Evolutionary conservation across 2,113 vertebrate genomes (phyloP).

Genomic region (Tragelaphus scriptus): DNA sequence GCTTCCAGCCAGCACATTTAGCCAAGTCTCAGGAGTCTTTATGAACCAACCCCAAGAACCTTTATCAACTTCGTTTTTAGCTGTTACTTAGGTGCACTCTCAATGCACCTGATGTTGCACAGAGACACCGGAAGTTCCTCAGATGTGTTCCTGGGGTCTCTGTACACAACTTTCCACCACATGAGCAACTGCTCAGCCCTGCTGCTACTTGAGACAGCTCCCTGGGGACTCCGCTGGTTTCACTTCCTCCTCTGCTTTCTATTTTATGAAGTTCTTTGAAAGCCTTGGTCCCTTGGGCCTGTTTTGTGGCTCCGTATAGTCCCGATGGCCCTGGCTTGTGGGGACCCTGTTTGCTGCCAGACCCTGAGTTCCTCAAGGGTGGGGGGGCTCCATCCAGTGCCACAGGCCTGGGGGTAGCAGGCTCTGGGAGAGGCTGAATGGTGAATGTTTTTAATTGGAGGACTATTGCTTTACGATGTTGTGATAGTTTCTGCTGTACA

Average conservation of each 20-base stretch:
- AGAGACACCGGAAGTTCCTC: not conserved
- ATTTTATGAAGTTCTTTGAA: not conserved
- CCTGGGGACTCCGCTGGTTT: not conserved
- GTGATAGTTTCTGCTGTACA: not conserved
- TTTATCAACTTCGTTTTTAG: not conserved
- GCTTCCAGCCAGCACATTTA: not conserved
- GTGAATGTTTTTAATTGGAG: not conserved
- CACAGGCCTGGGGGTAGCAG: accelerated
- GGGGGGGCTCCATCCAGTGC: not conserved
- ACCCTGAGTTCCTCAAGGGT: not conserved
- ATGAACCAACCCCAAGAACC: not conserved
- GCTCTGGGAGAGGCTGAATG: not conserved
- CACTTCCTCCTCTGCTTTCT: not conserved
- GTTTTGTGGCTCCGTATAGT: not conserved
- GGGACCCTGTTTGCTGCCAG: not conserved
- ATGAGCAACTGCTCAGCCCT: not conserved
- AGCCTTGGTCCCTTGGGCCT: not conserved
- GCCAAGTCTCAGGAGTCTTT: not conserved
- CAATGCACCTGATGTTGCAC: not conserved
- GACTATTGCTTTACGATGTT: not conserved
- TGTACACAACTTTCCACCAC: not conserved
- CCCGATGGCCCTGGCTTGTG: not conserved
- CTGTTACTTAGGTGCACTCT: not conserved
- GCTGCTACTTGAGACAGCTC: not conserved
- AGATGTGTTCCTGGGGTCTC: not conserved